Evolutionary conservation across 2,797 vertebrate genomes (phyloP), one percentile per base, ranked within the genome.

Genomic region (Argya squamiceps): DNA sequence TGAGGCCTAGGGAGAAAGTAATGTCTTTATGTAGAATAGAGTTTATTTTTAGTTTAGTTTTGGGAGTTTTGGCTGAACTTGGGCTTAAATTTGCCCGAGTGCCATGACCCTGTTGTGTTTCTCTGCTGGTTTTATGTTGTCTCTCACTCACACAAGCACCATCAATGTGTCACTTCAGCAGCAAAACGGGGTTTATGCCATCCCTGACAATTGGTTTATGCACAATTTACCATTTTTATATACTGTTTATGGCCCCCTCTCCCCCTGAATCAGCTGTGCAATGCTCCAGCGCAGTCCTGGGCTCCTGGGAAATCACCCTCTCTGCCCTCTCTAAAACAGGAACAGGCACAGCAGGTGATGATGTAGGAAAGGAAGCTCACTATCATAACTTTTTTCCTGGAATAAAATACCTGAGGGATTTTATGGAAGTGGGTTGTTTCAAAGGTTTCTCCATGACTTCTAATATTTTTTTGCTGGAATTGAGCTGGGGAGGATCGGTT

Each of bases 291-390:
- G 11, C 10, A 24, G 32, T 7, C 49, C 39, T 64, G 47, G 19
- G 37, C 26, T 11, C 29, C 11, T 0, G 1, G 43, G 26, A 21
- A 55, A 58, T 49, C 2, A 3, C 24, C 20, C 30, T 29, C 52
- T 24, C 29, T 52, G 32, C 27, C 17, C 23, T n/a, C 11, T 36
- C 26, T 44, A 27, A 44, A 13, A 9, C 3, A 52, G 43, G 15
- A 53, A 16, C 15, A 76, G 27, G 21, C 32, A 15, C 8, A 29
- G 49, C 1, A 60, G 49, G 6, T 21, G 55, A 39, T 27, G 44
- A 5, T 12, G 37, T 4, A 11, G 71, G 21, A 65, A 65, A 52
- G 10, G 41, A 58, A 84, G 11, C 29, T 87, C 27, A 10, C 9
- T 30, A 1, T 18, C 10, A 6, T n/a, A 23, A 34, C 4, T 30